Evolutionary conservation across 2,888 invertebrate species (phyloP).

Genomic region (Gerris lacustris): DNA sequence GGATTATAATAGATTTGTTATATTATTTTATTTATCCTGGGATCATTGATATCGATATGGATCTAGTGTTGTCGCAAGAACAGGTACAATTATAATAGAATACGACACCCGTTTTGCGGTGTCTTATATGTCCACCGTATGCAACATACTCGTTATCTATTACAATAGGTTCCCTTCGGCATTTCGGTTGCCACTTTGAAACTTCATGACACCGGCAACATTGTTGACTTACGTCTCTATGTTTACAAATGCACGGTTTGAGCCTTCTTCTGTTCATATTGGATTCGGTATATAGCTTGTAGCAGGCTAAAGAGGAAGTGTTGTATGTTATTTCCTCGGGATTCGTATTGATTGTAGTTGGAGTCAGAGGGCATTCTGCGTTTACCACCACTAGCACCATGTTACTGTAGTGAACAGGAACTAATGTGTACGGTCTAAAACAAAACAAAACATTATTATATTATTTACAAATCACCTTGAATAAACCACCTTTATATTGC

Average conservation of each 20-base stretch:
- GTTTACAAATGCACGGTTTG: neutral
- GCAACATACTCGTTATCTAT: too few relatives aligned
- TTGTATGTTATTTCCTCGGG: slow-evolving; percentile 27
- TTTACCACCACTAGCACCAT: slow-evolving; percentile 67
- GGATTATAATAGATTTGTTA: too few relatives aligned
- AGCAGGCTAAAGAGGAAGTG: slow-evolving; percentile 34
- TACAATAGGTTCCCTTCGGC: too few relatives aligned
- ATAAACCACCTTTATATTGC: slow-evolving; percentile 6
- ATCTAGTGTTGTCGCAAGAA: too few relatives aligned
- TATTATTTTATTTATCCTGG: too few relatives aligned
- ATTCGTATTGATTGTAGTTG: slow-evolving; percentile 21
- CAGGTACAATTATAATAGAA: too few relatives aligned
- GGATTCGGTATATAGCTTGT: slow-evolving; percentile 36
- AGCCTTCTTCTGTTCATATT: neutral
- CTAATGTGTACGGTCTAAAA: slow-evolving; percentile 54
- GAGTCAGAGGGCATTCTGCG: slow-evolving; percentile 36
- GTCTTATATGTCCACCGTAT: too few relatives aligned
- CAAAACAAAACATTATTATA: neutral
- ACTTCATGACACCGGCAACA: too few relatives aligned
- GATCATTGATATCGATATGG: too few relatives aligned
- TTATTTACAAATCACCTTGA: slow-evolving; percentile 5
- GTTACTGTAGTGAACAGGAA: slow-evolving; percentile 63
- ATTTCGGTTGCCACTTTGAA: too few relatives aligned
- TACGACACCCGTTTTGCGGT: too few relatives aligned
- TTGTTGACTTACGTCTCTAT: neutral